These are phyloP conservation scores for Lethocerus indicus DNA, from an alignment of 1,140 invertebrate genomes.

Conservation along the genomic window DNA sequence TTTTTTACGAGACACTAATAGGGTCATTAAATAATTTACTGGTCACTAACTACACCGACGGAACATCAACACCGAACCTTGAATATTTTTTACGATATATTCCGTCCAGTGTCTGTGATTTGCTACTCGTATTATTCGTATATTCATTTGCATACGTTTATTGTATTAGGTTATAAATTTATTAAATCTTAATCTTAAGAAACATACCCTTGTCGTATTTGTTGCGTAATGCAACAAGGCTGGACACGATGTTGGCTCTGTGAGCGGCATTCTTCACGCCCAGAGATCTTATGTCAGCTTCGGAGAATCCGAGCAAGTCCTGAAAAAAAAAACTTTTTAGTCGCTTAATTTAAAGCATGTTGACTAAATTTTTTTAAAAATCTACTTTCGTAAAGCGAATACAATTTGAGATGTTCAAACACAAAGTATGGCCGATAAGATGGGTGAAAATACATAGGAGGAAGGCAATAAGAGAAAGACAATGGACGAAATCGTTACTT, in stretches of 20 bases:
- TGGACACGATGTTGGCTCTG: slow-evolving; percentile 40
- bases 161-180: not conserved
- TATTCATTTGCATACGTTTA: not conserved
- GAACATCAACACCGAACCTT: too few relatives aligned
- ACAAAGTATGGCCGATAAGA: not conserved
- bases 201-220: slow-evolving; percentile 30
- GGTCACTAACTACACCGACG: too few relatives aligned
- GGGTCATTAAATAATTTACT: too few relatives aligned
- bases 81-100: too few relatives aligned
- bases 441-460: too few relatives aligned
- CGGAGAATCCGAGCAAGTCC: slow-evolving; percentile 37
- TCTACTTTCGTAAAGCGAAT: not conserved
- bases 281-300: slow-evolving; percentile 37
- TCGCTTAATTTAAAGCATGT: too few relatives aligned
- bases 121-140: too few relatives aligned
- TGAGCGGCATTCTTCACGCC: slow-evolving; percentile 42
- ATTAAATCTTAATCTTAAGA: not conserved
- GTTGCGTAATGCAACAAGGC: slow-evolving; percentile 36
- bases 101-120: too few relatives aligned
- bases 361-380: too few relatives aligned
- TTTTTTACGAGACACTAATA: too few relatives aligned
- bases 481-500: too few relatives aligned
- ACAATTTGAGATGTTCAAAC: not conserved
- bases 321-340: slow-evolving; percentile 19
- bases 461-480: too few relatives aligned